Conservation (phyloP, 2,797 vertebrate species). For the Onychomys arenicola region DNA sequence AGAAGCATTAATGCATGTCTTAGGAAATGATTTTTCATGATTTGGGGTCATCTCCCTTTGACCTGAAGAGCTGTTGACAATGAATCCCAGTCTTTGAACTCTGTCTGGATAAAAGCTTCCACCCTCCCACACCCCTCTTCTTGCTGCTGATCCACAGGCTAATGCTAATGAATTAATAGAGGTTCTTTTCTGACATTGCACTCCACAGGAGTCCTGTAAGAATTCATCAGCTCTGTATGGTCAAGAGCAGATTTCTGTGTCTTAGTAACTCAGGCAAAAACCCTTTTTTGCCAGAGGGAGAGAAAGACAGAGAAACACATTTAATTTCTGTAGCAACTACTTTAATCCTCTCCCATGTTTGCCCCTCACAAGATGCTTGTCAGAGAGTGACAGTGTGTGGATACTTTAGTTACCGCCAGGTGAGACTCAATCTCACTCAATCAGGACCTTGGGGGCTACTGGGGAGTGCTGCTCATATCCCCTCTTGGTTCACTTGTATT, state of each 20-base stretch:
- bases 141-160: neutral
- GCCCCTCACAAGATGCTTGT: neutral
- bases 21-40: conserved; percentile 66
- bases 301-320: neutral
- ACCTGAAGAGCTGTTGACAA: conserved; percentile 49
- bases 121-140: neutral
- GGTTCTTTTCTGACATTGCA: neutral
- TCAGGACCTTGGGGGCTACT: conserved; percentile 58
- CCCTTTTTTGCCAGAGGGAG: neutral
- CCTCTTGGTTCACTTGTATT: conserved; percentile 61
- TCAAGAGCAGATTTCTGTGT: conserved; percentile 56
- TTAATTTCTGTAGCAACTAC: conserved; percentile 46
- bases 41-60: conserved; percentile 50
- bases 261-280: conserved; percentile 25
- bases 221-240: conserved; percentile 37
- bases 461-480: conserved; percentile 66
- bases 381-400: neutral
- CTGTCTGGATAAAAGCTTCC: conserved; percentile 50
- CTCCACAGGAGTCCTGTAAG: neutral
- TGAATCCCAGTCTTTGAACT: conserved; percentile 51
- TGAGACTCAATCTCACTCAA: conserved; percentile 59
- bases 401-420: conserved; percentile 61
- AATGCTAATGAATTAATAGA: conserved; percentile 37
- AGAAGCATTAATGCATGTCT: conserved; percentile 44
- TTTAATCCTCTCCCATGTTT: conserved; percentile 18